Evolutionary conservation across 2,888 invertebrate species (phyloP).

Genomic region (Drosophila parthenogenetica): DNA sequence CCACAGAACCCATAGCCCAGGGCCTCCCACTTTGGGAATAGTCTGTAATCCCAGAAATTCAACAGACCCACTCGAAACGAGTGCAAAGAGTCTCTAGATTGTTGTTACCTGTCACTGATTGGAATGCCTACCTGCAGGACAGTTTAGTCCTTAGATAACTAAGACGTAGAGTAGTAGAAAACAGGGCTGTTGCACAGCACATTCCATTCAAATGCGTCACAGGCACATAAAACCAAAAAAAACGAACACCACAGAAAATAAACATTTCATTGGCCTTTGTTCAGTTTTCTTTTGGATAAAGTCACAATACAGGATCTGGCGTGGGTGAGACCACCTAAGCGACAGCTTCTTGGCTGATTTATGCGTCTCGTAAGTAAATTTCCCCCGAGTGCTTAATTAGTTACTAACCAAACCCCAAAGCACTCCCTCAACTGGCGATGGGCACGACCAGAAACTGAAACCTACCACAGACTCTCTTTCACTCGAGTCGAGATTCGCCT

Average conservation of each 20-base stretch:
- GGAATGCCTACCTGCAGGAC: constrained; percentile 21
- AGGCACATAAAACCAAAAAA: constrained; percentile 5
- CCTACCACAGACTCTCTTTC: constrained; percentile 52
- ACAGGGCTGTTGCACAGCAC: constrained; percentile 24
- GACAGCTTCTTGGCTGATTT: constrained; percentile 56
- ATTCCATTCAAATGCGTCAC: constrained; percentile 55
- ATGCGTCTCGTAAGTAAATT: constrained; percentile 46
- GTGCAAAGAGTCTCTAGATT: constrained; percentile 1
- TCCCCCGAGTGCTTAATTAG: constrained; percentile 69
- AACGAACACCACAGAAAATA: too few species aligned
- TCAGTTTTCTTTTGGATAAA: constrained; percentile 26
- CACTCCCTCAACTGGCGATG: constrained; percentile 45
- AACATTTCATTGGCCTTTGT: constrained; percentile 9
- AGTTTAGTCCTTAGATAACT: constrained; percentile 19
- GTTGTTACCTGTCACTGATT: constrained; percentile 36
- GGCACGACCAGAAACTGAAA: constrained; percentile 44
- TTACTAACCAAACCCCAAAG: constrained; percentile 57
- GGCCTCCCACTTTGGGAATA: not conserved
- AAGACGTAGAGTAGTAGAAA: not conserved
- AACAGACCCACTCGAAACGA: not conserved
- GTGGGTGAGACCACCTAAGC: constrained; percentile 47
- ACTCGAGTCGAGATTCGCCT: constrained; percentile 49
- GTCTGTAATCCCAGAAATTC: not conserved
- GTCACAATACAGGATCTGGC: constrained; percentile 12
- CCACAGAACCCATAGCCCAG: not conserved